phyloP scores from a whole-genome alignment of 2,797 vertebrate genomes.

The Eptatretus atami region DNA sequence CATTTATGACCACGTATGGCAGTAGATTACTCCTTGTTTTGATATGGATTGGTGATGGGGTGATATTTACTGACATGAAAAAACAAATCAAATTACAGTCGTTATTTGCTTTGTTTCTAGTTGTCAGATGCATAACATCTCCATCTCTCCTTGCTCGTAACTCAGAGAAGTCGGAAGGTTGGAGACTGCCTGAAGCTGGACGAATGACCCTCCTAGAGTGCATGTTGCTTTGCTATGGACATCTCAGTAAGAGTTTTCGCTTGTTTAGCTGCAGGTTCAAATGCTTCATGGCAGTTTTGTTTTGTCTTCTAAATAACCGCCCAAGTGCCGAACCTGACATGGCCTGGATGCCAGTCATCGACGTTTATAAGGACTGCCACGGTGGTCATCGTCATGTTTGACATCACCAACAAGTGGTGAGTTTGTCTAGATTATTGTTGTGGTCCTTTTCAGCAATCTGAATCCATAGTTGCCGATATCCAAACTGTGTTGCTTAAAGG shows the following conservation, averaged over 20 bases:
- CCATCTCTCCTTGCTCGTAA: too few relatives aligned
- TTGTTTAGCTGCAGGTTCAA: too few relatives aligned
- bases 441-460: background rate
- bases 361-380: conserved; percentile 90
- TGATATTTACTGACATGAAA: too few relatives aligned
- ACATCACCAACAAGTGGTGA: conserved; percentile 97
- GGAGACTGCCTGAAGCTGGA: conserved; percentile 73
- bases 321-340: conserved; percentile 18
- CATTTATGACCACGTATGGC: too few relatives aligned
- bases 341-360: conserved; percentile 81
- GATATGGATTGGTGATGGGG: too few relatives aligned
- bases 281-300: too few relatives aligned
- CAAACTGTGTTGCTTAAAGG: background rate
- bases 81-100: too few relatives aligned
- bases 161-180: conserved; percentile 53
- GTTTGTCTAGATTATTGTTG: background rate
- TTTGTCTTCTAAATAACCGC: too few relatives aligned
- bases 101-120: too few relatives aligned
- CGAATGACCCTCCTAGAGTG: conserved; percentile 88
- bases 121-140: too few relatives aligned
- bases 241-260: too few relatives aligned
- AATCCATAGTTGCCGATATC: conserved; percentile 5
- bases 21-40: too few relatives aligned
- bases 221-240: conserved; percentile 7
- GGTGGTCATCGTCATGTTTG: conserved; percentile 97